A percentile compares a stretch with the other conserved stretches of the same genome.
These are phyloP conservation scores for Halocynthia aurantium DNA, from an alignment of 23 tunicate species.

Conservation along the genomic window DNA sequence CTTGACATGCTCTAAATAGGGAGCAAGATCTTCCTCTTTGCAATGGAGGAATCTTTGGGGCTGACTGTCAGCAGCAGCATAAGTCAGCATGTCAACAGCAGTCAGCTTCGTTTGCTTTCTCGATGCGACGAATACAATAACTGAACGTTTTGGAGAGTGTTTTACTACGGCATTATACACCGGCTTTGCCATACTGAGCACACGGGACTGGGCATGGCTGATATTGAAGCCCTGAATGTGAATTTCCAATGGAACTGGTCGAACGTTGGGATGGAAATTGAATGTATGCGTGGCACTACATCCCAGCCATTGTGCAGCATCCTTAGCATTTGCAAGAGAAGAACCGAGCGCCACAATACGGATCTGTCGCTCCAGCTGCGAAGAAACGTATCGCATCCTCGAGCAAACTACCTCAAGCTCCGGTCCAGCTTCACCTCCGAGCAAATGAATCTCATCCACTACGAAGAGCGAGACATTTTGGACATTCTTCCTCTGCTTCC, in stretches of 20 bases:
- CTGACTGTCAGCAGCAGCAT: slow-evolving; percentile 88
- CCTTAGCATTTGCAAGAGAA: slow-evolving; percentile 90
- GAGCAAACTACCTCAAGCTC: slow-evolving; percentile 97
- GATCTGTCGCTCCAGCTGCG: slow-evolving; percentile 82
- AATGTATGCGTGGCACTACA: slow-evolving; percentile 79
- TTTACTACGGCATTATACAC: slow-evolving; percentile 87
- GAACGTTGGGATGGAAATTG: slow-evolving; percentile 93
- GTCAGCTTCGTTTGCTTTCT: slow-evolving; percentile 92
- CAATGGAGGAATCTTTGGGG: slow-evolving; percentile 87
- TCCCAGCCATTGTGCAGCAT: slow-evolving; percentile 97
- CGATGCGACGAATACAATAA: slow-evolving; percentile 85
- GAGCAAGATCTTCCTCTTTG: slow-evolving; percentile 74
- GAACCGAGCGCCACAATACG: slow-evolving; percentile 93
- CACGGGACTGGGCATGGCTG: slow-evolving; percentile 80
- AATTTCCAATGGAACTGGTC: slow-evolving; percentile 93
- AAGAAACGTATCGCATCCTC: slow-evolving; percentile 91
- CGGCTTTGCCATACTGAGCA: slow-evolving; percentile 94
- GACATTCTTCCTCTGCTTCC: slow-evolving; percentile 94
- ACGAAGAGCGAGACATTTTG: slow-evolving; percentile 85
- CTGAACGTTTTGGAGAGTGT: slow-evolving; percentile 74
- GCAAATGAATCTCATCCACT: slow-evolving; percentile 92
- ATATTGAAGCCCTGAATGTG: slow-evolving; percentile 97
- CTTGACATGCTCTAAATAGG: slow-evolving; percentile 82
- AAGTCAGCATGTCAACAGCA: slow-evolving; percentile 95
- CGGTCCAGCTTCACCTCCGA: slow-evolving; percentile 97